phyloP scores from a whole-genome alignment of 2,888 invertebrate genomes.

The Lomographa bimaculata region DNA sequence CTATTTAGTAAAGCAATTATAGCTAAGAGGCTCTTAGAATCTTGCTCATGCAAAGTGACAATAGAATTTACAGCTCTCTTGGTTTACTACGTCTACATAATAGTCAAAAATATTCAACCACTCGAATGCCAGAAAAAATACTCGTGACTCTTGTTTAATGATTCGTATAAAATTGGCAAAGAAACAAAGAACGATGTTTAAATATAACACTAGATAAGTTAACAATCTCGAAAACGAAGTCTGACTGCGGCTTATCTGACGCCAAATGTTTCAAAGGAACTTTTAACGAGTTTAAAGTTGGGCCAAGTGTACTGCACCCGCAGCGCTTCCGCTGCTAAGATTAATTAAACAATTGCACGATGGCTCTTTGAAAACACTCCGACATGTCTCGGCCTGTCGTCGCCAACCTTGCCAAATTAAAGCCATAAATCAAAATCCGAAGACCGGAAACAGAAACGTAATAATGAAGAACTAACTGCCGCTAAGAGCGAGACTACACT shows the following conservation, averaged over 20 bases:
- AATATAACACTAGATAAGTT: slow-evolving; percentile 80
- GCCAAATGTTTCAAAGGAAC: slow-evolving; percentile 83
- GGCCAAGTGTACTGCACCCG: slow-evolving; percentile 78
- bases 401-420: slow-evolving; percentile 82
- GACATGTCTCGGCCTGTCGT: slow-evolving; percentile 82
- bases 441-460: slow-evolving; percentile 76
- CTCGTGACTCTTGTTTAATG: slow-evolving; percentile 1
- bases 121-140: background rate
- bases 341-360: slow-evolving; percentile 84
- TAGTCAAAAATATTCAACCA: background rate
- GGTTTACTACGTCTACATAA: too few species aligned
- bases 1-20: too few species aligned
- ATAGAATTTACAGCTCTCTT: too few species aligned
- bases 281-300: slow-evolving; percentile 84
- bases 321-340: slow-evolving; percentile 74
- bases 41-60: too few species aligned
- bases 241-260: slow-evolving; percentile 81
- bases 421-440: slow-evolving; percentile 80
- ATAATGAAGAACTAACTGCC: slow-evolving; percentile 72
- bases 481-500: slow-evolving; percentile 50
- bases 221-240: slow-evolving; percentile 76
- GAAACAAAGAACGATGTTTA: slow-evolving; percentile 64
- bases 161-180: slow-evolving; percentile 20
- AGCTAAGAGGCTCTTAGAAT: too few species aligned
- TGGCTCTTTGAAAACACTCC: slow-evolving; percentile 82